phyloP scores from a whole-genome alignment of 2,113 vertebrate genomes.

The Prochilodus magdalenae region DNA sequence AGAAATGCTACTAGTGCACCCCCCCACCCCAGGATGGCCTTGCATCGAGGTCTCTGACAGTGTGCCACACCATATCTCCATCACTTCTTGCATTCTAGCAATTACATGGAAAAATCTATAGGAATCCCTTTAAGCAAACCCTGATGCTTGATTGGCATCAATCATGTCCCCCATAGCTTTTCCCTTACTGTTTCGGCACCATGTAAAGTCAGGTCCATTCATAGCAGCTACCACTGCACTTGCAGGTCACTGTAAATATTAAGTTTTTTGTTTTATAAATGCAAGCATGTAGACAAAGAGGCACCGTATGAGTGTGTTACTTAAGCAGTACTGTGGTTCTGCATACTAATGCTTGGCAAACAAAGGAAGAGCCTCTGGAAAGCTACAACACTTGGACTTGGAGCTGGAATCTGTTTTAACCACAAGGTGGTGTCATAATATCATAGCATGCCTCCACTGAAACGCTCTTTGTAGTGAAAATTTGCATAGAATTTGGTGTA shows the following conservation, averaged over 20 bases:
- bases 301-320: background rate
- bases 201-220: background rate
- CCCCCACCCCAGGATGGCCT: constrained; percentile 31
- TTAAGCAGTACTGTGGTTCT: constrained; percentile 17
- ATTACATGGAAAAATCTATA: background rate
- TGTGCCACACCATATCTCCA: background rate
- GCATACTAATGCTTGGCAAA: constrained; percentile 28
- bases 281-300: background rate
- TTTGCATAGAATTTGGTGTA: background rate
- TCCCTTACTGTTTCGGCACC: too few relatives aligned
- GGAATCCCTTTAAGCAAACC: background rate
- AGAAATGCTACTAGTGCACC: constrained; percentile 53
- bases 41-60: constrained; percentile 13
- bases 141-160: background rate
- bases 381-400: background rate
- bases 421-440: constrained; percentile 47
- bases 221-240: background rate
- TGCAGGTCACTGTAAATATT: background rate
- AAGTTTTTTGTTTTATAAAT: background rate
- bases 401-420: constrained; percentile 17
- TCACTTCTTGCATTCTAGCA: background rate
- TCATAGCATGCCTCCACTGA: background rate
- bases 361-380: background rate
- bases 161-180: background rate
- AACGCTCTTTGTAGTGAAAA: background rate